Percentiles rank a stretch among this genome's conserved stretches.
Conservation (phyloP, 37 sponge, comb jelly and placozoan genomes). For the Cliona cf. orientalis region DNA sequence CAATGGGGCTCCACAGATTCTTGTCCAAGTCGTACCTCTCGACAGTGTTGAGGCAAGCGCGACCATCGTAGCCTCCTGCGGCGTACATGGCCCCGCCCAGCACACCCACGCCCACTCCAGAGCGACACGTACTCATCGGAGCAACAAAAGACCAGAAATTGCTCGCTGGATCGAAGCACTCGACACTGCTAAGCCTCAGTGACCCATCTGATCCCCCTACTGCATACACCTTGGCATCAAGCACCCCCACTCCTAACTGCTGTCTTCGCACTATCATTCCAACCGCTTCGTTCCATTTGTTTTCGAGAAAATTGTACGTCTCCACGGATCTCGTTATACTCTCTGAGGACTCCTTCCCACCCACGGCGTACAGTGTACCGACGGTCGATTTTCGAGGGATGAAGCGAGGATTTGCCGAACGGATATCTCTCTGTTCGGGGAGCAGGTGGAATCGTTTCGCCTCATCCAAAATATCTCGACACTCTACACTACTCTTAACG, state of each 20-base stretch:
- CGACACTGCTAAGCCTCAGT: conserved; percentile 90
- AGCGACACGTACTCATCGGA: conserved; percentile 91
- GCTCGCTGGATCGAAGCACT: conserved; percentile 87
- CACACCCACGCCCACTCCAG: conserved; percentile 94
- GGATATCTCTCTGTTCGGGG: conserved; percentile 50
- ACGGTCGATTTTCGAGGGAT: conserved; percentile 84
- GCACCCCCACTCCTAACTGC: conserved; percentile 89
- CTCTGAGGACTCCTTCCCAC: conserved; percentile 95
- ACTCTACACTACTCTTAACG: conserved; percentile 65
- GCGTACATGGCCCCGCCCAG: conserved; percentile 94
- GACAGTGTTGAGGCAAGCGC: conserved; percentile 91
- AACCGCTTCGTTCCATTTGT: conserved; percentile 74
- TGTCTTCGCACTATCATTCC: conserved; percentile 89
- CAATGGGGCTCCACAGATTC: conserved; percentile 90
- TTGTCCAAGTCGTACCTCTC: conserved; percentile 92
- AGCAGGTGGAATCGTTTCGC: conserved; percentile 93
- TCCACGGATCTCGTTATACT: conserved; percentile 88
- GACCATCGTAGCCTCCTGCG: conserved; percentile 89
- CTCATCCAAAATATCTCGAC: conserved; percentile 92
- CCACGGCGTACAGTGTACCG: conserved; percentile 86
- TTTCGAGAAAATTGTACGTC: conserved; percentile 67
- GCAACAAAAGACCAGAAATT: conserved; percentile 92
- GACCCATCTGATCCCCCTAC: conserved; percentile 99
- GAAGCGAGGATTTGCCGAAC: conserved; percentile 60
- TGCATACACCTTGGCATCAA: conserved; percentile 87